Conservation (phyloP, 2,113 vertebrate genomes). For the Bos javanicus region DNA sequence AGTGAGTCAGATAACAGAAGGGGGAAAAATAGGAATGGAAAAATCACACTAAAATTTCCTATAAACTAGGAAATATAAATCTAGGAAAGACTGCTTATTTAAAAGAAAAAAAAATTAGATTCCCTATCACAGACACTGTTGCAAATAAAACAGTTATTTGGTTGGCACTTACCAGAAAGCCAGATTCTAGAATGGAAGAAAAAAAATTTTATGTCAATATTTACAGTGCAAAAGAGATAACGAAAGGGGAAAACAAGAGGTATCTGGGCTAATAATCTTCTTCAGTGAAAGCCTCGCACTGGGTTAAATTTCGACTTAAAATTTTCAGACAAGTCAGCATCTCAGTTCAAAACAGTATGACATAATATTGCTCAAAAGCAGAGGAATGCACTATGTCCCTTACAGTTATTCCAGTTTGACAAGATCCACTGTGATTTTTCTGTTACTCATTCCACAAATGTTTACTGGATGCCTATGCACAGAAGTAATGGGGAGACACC, state of each 20-base stretch:
- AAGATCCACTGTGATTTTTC: not conserved
- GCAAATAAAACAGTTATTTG: conserved; percentile 8
- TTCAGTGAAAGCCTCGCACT: not conserved
- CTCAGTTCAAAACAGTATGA: not conserved
- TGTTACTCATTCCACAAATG: not conserved
- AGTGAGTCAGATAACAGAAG: conserved; percentile 11
- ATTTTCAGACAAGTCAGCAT: not conserved
- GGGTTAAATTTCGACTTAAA: not conserved
- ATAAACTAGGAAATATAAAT: conserved; percentile 1
- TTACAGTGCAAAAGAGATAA: conserved; percentile 27
- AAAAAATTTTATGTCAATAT: conserved; percentile 39
- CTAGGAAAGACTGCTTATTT: not conserved
- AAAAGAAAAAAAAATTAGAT: not conserved
- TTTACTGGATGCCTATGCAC: not conserved
- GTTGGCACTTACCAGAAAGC: not conserved
- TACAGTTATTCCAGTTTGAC: not conserved
- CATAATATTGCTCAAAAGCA: not conserved
- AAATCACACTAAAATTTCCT: not conserved
- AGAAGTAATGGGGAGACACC: not conserved
- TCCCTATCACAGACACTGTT: not conserved
- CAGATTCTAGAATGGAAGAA: not conserved
- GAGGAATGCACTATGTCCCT: not conserved
- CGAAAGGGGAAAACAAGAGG: conserved; percentile 17
- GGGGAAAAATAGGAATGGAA: not conserved
- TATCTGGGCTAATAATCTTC: not conserved